Conservation (phyloP, 2,888 invertebrate genomes). For the Drosophila conformis region DNA sequence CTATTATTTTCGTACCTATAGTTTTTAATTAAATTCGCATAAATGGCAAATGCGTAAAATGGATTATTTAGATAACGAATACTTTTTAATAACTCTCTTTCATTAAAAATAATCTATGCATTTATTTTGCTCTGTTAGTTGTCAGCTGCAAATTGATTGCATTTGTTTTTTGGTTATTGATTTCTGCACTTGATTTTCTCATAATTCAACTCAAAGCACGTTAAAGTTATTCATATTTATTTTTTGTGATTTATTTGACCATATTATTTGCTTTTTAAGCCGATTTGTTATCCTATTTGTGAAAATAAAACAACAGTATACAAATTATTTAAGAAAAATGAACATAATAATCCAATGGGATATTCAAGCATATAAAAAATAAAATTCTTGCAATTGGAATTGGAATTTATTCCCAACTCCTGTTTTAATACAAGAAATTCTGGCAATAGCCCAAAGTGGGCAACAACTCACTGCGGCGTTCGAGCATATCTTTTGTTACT, state of each 20-base stretch:
- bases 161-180: not conserved
- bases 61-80: not conserved
- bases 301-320: no score
- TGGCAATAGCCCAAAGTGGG: conserved; percentile 17
- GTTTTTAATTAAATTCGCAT: conserved; percentile 39
- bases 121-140: conserved; percentile 1
- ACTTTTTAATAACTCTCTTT: not conserved
- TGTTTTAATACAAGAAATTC: not conserved
- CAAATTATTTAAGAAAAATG: not conserved
- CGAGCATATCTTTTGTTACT: conserved; percentile 9
- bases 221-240: not conserved
- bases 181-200: not conserved
- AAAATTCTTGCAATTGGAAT: not conserved
- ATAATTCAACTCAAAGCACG: not conserved
- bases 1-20: conserved; percentile 17
- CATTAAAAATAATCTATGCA: not conserved
- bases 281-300: not conserved
- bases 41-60: conserved; percentile 8
- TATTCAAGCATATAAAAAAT: not conserved
- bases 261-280: not conserved
- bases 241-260: not conserved
- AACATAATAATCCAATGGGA: not conserved
- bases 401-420: not conserved
- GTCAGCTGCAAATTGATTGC: not conserved
- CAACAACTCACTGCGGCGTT: conserved; percentile 14